A percentile compares a stretch with the other conserved stretches of the same genome.
Conservation (phyloP, 1,140 invertebrate genomes). For the Pseudoatta argentina region DNA sequence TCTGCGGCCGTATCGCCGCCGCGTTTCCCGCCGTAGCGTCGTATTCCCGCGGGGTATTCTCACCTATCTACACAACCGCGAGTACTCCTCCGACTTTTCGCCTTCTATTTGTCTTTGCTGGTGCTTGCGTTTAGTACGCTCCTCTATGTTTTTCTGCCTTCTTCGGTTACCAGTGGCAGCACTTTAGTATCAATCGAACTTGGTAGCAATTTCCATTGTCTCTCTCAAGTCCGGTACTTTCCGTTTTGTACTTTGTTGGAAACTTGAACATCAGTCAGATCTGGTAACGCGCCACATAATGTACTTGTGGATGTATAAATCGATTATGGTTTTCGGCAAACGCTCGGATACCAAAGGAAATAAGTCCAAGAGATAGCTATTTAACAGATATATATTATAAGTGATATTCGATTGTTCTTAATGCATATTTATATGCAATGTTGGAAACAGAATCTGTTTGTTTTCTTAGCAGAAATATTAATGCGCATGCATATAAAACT, state of each 20-base stretch:
- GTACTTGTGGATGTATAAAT: not conserved
- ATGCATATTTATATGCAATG: not conserved
- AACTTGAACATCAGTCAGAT: constrained; percentile 21
- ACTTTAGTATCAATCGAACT: constrained; percentile 67
- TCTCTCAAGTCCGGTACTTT: constrained; percentile 38
- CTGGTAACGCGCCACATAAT: constrained; percentile 7
- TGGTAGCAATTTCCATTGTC: constrained; percentile 1
- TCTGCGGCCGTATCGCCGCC: not conserved
- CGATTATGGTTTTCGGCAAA: not conserved
- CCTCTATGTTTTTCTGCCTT: not conserved
- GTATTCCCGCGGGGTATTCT: constrained; percentile 28
- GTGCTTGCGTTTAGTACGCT: not conserved
- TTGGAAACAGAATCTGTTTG: not conserved
- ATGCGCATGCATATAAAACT: not conserved
- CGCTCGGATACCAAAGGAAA: not conserved
- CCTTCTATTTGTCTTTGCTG: constrained; percentile 43
- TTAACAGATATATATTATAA: not conserved
- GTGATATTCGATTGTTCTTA: not conserved
- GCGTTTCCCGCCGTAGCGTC: not conserved
- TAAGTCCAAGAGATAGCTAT: not conserved
- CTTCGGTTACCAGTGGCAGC: not conserved
- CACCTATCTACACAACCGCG: constrained; percentile 17
- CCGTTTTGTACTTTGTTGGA: not conserved
- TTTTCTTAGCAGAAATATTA: not conserved
- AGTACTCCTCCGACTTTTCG: constrained; percentile 21